A percentile compares a stretch with the other conserved stretches of the same genome.
Evolutionary conservation across 2,113 vertebrate species (phyloP).

Genomic region (Halcyon malimbica): DNA sequence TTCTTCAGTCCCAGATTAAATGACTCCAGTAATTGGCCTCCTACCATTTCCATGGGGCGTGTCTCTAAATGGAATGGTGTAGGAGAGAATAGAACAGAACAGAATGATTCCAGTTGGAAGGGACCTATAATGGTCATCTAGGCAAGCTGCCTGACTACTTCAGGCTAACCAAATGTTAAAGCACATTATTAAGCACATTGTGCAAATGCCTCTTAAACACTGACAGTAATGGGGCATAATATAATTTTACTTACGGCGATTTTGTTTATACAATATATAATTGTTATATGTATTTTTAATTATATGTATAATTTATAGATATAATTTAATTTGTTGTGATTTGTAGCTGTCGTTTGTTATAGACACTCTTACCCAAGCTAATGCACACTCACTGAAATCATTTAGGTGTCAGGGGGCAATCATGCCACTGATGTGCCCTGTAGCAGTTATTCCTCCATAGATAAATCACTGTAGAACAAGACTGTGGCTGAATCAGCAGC

Average conservation of each 20-base stretch:
- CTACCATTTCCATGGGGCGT: not conserved
- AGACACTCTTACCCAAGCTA: not conserved
- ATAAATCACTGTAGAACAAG: not conserved
- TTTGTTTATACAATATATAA: not conserved
- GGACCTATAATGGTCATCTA: not conserved
- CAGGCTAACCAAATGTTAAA: not conserved
- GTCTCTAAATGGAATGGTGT: not conserved
- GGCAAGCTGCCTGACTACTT: not conserved
- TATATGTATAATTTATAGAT: not conserved
- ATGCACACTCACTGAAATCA: not conserved
- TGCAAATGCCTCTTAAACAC: not conserved
- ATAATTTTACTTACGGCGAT: not conserved
- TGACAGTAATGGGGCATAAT: not conserved
- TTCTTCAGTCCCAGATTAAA: not conserved
- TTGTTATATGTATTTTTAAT: not conserved
- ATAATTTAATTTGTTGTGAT: not conserved
- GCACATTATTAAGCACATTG: not conserved
- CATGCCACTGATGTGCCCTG: not conserved
- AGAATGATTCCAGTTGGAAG: not conserved
- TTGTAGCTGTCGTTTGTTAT: not conserved
- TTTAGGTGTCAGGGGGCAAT: not conserved
- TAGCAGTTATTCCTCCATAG: not conserved
- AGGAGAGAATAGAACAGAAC: not conserved
- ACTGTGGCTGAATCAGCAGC: not conserved
- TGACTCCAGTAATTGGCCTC: not conserved